phyloP scores from a whole-genome alignment of 2,888 invertebrate genomes.

The Hydrotaea diabolus region DNA sequence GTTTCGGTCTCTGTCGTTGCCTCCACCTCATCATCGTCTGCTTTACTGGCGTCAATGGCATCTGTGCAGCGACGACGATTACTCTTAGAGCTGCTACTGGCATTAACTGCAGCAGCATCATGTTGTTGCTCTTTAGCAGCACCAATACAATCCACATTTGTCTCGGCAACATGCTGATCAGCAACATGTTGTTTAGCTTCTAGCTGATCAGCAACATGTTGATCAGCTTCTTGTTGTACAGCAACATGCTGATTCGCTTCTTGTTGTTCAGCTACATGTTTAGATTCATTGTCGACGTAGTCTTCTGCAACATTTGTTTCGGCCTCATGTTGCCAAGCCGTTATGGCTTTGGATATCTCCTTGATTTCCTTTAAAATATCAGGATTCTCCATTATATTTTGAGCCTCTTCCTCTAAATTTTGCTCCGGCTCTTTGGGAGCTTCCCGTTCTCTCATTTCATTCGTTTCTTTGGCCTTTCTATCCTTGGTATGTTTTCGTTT shows the following conservation, averaged over 20 bases:
- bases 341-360: conserved; percentile 57
- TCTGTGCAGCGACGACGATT: conserved; percentile 24
- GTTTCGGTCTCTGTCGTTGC: conserved; percentile 21
- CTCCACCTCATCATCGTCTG: not conserved
- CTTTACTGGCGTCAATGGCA: conserved; percentile 36
- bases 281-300: not conserved
- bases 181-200: not conserved
- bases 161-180: conserved; percentile 48
- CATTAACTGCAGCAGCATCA: conserved; percentile 9
- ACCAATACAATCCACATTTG: conserved; percentile 34
- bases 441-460: not conserved
- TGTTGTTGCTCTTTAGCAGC: conserved; percentile 5
- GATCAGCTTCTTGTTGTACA: not conserved
- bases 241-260: conserved; percentile 43
- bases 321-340: conserved; percentile 56
- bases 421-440: not conserved
- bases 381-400: conserved; percentile 20
- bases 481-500: conserved; percentile 2
- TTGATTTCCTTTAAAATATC: conserved; percentile 60
- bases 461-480: not conserved
- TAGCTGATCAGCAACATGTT: conserved; percentile 18
- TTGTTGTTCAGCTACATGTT: not conserved
- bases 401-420: not conserved
- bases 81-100: not conserved
- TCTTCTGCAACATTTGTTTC: conserved; percentile 36